Evolutionary conservation across 2,113 vertebrate genomes (phyloP), one percentile per base, ranked within the genome.

Genomic region (Gallinago paraguaiae): DNA sequence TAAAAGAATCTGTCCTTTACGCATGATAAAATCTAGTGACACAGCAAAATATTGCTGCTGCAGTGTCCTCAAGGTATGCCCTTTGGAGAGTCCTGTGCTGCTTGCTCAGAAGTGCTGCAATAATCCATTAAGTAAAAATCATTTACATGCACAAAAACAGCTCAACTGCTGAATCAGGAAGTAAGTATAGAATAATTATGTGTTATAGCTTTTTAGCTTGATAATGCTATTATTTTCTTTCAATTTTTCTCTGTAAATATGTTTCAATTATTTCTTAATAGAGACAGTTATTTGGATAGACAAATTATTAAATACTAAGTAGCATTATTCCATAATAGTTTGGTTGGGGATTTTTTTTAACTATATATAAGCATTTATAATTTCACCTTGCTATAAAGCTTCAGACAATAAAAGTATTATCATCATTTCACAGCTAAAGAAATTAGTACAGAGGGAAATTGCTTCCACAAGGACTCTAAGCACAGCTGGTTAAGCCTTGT

Each of bases 21-120:
- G 75, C 95, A 51, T 79, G 94, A 95, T 93, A 97, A 96, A 93
- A 96, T 96, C 93, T 78, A 13, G 93, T 94, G 95, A 97, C 94
- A 96, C 93, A 96, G 95, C 96, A 97, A 97, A 96, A 97, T 96
- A 94, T 94, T 94, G 91, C 93, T 95, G 65, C 95, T 95, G 96
- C 97, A 97, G 96, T 95, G 95, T 96, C 96, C 95, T 96, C 95
- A 72, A 97, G 94, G 96, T 93, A 60, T 89, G 94, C 65, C 96
- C 94, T 97, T 96, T 39, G 8, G 48, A 90, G 90, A 94, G 89
- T 8, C 94, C 96, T 94, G 90, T 0, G 25, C 94, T 51, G 91
- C 96, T 76, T n/a, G 53, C 91, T 93, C 96, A 14, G 28, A 41
- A 80, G 25, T 92, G 83, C 95, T 97, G 96, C 95, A 96, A 96